phyloP scores from a whole-genome alignment of 1,140 invertebrate species.

The Brachionus calyciflorus region DNA sequence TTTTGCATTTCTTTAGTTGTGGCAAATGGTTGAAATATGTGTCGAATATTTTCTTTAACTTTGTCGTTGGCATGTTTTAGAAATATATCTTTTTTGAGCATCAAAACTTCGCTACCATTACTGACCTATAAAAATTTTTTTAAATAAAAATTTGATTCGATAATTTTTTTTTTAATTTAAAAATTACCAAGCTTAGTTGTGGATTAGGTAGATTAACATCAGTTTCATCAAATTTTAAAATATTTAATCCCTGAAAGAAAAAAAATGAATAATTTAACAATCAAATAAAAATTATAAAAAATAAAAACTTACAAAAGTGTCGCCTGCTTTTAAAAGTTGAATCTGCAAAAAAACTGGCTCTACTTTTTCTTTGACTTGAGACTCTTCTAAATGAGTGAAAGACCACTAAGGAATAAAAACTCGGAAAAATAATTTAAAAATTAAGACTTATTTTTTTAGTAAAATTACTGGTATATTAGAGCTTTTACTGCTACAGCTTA shows the following conservation, averaged over 20 bases:
- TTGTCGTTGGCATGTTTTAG: constrained; percentile 16
- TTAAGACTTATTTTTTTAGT: too few relatives aligned
- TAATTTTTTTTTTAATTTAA: too few relatives aligned
- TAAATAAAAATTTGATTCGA: too few relatives aligned
- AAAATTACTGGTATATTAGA: too few relatives aligned
- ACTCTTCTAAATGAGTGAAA: constrained; percentile 16
- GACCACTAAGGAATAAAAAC: not conserved
- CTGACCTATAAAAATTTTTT: too few relatives aligned
- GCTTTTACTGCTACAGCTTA: not conserved
- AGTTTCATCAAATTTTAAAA: constrained; percentile 27
- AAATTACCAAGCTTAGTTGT: not conserved
- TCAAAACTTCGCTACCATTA: constrained; percentile 20
- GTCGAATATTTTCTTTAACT: constrained; percentile 20
- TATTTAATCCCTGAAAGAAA: constrained; percentile 18
- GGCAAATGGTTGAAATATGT: constrained; percentile 19
- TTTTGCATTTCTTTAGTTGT: constrained; percentile 25
- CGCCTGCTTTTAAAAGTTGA: constrained; percentile 26
- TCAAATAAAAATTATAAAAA: not conserved
- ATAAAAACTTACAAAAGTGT: constrained; percentile 41
- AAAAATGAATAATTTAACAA: not conserved
- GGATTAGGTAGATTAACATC: constrained; percentile 23
- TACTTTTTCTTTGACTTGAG: not conserved
- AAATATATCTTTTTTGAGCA: constrained; percentile 36
- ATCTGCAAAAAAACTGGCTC: constrained; percentile 39
- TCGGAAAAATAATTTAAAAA: not conserved